Base-by-base conservation (phyloP, 2,113 vertebrate species). In the Hirundichthys speculiger region DNA sequence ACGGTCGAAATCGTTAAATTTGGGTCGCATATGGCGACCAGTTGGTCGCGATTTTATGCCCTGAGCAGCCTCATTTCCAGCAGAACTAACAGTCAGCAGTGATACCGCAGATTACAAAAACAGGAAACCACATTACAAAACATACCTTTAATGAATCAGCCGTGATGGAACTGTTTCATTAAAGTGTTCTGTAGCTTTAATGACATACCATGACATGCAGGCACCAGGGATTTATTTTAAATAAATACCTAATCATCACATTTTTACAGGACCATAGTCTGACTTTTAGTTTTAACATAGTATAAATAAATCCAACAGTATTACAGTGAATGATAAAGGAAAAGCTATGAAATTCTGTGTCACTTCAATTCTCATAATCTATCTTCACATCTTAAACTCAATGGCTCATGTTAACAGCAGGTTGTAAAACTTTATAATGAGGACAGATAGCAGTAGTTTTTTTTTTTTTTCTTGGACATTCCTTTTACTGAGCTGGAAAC, bases 61-160 rank as follows among this genome's bases (percentile, higher is more conserved):
- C n/a, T n/a, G n/a, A n/a, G n/a, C n/a, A n/a, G n/a, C 47, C 34
- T 24, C 38, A 48, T 14, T 51, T 41, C 48, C 10, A 6, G 43
- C 41, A 21, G 30, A 34, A 34, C 30, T 7, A 34, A 34, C 30
- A 34, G 30, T 34, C n/a, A 59, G 25, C 41, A 73, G 49, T 20
- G 30, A 47, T 15, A 30, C 42, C 45, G 43, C 22, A 64, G 76
- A 77, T 64, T 78, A 75, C 63, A 60, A 30, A n/a, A 62, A 72
- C 53, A 70, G 75, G 61, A 86, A 80, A 75, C 72, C 57, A 57
- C 71, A 69, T 18, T 22, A 40, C 13, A 40, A 51, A 4, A 15
- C 50, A 54, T 18, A 27, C 14, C 25, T 57, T 13, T 3, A 52
- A 64, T 2, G 11, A 68, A 55, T 20, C n/a, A 30, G 22, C 22